Conservation (phyloP, 1,140 invertebrate genomes). For the Acromyrmex charruanus region DNA sequence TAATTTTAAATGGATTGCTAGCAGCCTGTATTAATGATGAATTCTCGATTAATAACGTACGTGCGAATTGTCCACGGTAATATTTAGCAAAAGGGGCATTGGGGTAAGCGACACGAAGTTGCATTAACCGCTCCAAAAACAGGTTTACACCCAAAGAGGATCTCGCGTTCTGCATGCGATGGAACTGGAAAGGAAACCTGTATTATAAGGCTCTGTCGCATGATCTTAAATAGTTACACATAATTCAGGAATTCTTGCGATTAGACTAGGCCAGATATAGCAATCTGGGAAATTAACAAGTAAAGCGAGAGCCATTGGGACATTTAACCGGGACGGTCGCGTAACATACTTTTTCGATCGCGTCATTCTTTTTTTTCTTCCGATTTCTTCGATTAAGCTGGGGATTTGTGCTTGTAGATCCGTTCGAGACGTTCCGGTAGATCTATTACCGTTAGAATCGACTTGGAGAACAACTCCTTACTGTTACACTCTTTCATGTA, state of each 20-base stretch:
- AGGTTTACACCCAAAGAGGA: constrained; percentile 57
- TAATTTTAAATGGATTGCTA: background rate
- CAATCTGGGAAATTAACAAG: constrained; percentile 5
- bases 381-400: background rate
- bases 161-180: constrained; percentile 22
- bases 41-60: constrained; percentile 4
- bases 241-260: constrained; percentile 34
- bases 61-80: constrained; percentile 3
- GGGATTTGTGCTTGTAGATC: constrained; percentile 17
- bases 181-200: constrained; percentile 31
- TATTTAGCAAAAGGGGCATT: constrained; percentile 43
- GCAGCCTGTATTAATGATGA: background rate
- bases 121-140: constrained; percentile 56
- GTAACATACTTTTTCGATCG: background rate
- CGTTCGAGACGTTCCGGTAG: constrained; percentile 3
- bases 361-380: background rate
- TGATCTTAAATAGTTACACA: constrained; percentile 26
- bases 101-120: constrained; percentile 46
- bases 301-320: background rate
- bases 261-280: background rate
- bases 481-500: background rate
- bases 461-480: constrained; percentile 23
- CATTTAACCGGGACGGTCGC: constrained; percentile 3
- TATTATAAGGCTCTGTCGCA: constrained; percentile 22
- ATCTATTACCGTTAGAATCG: constrained; percentile 51